Evolutionary conservation across 1,140 invertebrate genomes (phyloP), one percentile per base, ranked within the genome.

Genomic region (Pomacea maculata): DNA sequence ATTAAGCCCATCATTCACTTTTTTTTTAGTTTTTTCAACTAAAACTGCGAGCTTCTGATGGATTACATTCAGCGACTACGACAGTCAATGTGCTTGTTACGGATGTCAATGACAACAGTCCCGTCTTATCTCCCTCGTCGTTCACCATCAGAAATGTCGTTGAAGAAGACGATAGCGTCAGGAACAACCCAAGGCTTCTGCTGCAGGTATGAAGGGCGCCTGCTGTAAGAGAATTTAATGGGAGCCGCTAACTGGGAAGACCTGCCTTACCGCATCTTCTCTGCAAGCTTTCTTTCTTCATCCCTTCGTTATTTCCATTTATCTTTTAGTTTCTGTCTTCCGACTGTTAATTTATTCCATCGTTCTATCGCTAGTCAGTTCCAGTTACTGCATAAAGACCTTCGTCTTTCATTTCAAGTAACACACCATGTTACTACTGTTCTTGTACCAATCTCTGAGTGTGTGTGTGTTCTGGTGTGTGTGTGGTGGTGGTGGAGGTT

Each of bases 111-210:
- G 88, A 89, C 82, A 89, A 88, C 73, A 67, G 82, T 8, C 88
- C 88, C 14, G 85, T 85, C 61, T 90, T 89, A 79, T 68, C 45
- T 5, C 72, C 83, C 45, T 64, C 75, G 45, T 78, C 83, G 45
- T 92, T 94, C 77, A 70, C 84, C 3, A 95, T 96, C 70, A 97
- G 97, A 89, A 97, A 96, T 7, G 98, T 98, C 84, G 97, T 99
- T 90, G 98, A 98, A 89, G 75, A 82, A 17, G 79, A 68, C 10
- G 67, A 45, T 11, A 80, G 67, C 15, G 45, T 84, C 83, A 79
- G 75, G 78, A n/a, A 80, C 78, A 61, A 84, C 61, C 82, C 82
- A 14, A 25, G 85, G 72, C 80, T 84, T 29, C 82, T 90, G 15
- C 81, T 88, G 55, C 83, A 83, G 84, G 89, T 89, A 80, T 80